Evolutionary conservation across 2,888 invertebrate genomes (phyloP), one percentile per base, ranked within the genome.

Genomic region (Eupithecia inturbata): DNA sequence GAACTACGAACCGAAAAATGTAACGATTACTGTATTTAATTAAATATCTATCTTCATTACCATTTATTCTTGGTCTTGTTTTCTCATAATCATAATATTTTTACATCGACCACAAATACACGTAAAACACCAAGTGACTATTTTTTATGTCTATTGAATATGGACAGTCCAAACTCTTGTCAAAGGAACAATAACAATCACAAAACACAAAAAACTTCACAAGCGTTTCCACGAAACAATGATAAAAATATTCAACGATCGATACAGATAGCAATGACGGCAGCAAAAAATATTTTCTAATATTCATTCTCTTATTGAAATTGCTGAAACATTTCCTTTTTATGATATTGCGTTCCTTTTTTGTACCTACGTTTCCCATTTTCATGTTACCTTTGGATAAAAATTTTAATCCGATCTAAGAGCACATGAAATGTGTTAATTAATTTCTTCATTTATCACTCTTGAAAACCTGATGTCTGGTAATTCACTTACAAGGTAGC

Each of bases 281-380:
- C 67, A 63, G 63, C 68, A 72, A 75, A 73, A 77, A 78, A 79
- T 76, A 70, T 76, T 78, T 73, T 66, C 60, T 60, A 66, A 57
- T 66, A 73, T 74, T 77, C 74, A 75, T 73, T 77, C 71, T 78
- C 72, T 74, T 77, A 79, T 79, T 78, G 78, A 79, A 77, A 80
- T 76, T 74, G 77, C 70, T 72, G 75, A 74, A 78, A 77, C 77
- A 74, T 76, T 77, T 77, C 67, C 72, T 22, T 77, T 75, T 71
- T 71, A 76, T 64, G 75, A 39, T 72, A 75, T 72, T 75, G 41
- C 72, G 62, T 74, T 70, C 67, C 70, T 22, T 66, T 70, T 75
- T 75, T 66, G 19, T 62, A 62, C 31, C 31, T 31, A 62, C 19
- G 28, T 31, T 31, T 31, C 31, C 31, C 28, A 31, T 62, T 62